Conservation (phyloP, 2,113 vertebrate genomes). For the Pyxicephalus adspersus region DNA sequence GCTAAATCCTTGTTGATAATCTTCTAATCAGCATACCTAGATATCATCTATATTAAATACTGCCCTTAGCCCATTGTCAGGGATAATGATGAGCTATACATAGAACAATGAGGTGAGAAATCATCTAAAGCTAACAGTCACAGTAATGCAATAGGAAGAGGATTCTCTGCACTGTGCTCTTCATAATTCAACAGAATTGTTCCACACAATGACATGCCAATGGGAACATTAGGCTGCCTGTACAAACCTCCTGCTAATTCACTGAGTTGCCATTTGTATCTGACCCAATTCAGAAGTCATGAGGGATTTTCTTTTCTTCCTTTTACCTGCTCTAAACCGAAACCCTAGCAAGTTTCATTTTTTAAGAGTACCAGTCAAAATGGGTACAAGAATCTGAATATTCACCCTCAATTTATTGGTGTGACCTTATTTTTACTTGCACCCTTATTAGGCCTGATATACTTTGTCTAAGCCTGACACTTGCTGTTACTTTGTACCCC, state of each 20-base stretch:
- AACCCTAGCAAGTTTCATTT: too few relatives aligned
- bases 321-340: too few relatives aligned
- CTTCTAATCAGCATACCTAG: neutral
- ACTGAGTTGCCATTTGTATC: neutral
- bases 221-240: conserved; percentile 13
- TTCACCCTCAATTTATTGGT: too few relatives aligned
- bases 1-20: neutral
- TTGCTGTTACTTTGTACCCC: too few relatives aligned
- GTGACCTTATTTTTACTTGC: too few relatives aligned
- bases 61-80: conserved; percentile 6
- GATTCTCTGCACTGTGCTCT: conserved; percentile 20
- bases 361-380: too few relatives aligned
- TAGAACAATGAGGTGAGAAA: conserved; percentile 36
- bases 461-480: too few relatives aligned
- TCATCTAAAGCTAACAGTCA: neutral
- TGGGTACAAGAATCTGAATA: too few relatives aligned
- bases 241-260: conserved; percentile 17
- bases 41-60: conserved; percentile 36
- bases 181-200: conserved; percentile 13
- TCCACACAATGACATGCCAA: conserved; percentile 3
- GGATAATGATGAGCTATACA: conserved; percentile 32
- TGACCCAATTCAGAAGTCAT: conserved; percentile 17
- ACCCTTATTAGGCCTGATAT: too few relatives aligned
- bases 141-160: neutral
- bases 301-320: too few relatives aligned